Evolutionary conservation across 2,113 vertebrate genomes (phyloP).

Genomic region (Onychorhynchus coronatus): DNA sequence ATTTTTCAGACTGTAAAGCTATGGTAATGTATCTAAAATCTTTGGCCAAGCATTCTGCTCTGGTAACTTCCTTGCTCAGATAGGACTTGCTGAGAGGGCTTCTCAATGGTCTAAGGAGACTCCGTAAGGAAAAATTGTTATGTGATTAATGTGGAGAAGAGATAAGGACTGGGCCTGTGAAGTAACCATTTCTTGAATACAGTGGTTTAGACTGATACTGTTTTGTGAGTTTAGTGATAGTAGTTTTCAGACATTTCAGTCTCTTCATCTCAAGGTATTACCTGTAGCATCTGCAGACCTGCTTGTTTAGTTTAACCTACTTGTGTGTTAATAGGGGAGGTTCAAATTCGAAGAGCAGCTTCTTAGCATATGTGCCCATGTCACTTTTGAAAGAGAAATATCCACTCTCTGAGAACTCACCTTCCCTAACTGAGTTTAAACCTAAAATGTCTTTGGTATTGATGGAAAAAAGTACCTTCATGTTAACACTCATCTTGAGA

Average conservation of each 20-base stretch:
- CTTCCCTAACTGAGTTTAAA: not conserved
- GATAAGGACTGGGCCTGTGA: not conserved
- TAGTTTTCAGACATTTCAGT: not conserved
- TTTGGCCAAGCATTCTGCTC: fast-evolving
- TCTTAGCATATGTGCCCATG: not conserved
- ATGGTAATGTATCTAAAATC: not conserved
- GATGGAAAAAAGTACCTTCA: not conserved
- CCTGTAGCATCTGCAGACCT: not conserved
- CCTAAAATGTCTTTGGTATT: not conserved
- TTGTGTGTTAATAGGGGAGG: not conserved
- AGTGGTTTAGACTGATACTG: not conserved
- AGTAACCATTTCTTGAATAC: not conserved
- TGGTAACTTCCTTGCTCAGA: not conserved
- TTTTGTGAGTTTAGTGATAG: not conserved
- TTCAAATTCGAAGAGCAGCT: not conserved
- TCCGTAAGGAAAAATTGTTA: not conserved
- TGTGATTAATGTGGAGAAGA: not conserved
- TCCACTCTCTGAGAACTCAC: not conserved
- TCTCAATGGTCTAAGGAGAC: not conserved
- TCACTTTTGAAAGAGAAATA: not conserved
- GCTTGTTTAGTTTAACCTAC: not conserved
- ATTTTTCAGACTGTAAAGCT: not conserved
- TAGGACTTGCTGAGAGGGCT: not conserved
- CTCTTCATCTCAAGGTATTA: not conserved
- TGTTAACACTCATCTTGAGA: not conserved